Percentiles rank a stretch among this genome's conserved stretches.
Conservation (phyloP, 2,888 invertebrate genomes). For the Sphaeridia pumilis region DNA sequence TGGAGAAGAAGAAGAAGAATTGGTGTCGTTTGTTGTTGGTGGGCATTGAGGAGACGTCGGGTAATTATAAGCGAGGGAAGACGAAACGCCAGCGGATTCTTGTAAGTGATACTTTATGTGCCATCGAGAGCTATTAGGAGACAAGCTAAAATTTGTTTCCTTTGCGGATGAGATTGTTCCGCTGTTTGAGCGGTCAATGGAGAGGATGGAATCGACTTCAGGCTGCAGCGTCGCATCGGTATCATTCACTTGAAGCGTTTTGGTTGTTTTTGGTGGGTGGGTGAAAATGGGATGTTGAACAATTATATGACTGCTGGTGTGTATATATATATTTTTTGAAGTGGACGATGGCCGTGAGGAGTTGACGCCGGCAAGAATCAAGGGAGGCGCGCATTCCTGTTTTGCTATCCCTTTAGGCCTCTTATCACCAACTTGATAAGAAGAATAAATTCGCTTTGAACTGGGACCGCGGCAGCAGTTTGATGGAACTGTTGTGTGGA, state of each 20-base stretch:
- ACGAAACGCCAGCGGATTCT: too few relatives aligned
- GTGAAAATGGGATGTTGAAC: background rate
- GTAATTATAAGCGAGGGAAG: too few relatives aligned
- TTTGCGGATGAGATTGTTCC: too few relatives aligned
- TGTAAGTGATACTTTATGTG: too few relatives aligned
- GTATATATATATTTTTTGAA: background rate
- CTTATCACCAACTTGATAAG: slow-evolving; percentile 37
- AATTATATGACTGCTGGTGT: background rate
- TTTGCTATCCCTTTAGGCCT: slow-evolving; percentile 34
- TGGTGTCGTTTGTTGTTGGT: background rate
- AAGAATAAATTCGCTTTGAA: slow-evolving; percentile 37
- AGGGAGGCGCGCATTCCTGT: slow-evolving; percentile 29
- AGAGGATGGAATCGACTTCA: too few relatives aligned
- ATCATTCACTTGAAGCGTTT: too few relatives aligned
- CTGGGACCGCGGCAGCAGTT: slow-evolving; percentile 31
- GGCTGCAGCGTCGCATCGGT: too few relatives aligned
- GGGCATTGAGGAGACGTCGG: too few relatives aligned
- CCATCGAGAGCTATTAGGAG: too few relatives aligned
- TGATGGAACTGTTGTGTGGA: slow-evolving; percentile 27
- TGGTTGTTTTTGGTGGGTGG: too few relatives aligned
- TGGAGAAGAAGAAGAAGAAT: background rate
- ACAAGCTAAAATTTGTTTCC: too few relatives aligned
- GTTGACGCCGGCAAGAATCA: slow-evolving; percentile 24
- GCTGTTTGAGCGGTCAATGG: too few relatives aligned
- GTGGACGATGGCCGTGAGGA: slow-evolving; percentile 4